These are phyloP conservation scores for Lepidochrysops patricia DNA, from an alignment of 2,888 invertebrate species.

Conservation along the genomic window DNA sequence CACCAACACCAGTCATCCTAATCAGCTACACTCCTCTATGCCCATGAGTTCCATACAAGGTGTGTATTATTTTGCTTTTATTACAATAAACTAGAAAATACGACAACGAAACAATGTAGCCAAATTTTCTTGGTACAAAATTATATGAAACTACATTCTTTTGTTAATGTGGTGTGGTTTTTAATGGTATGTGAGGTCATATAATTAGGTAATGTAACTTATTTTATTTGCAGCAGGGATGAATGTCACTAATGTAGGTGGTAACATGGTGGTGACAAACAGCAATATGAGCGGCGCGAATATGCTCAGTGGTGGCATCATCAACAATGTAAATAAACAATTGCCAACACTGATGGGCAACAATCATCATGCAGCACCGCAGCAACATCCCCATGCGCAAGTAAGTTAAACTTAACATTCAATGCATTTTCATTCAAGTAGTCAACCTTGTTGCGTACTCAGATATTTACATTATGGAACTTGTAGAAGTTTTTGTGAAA, in stretches of 20 bases:
- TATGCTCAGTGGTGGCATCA: constrained; percentile 83
- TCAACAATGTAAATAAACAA: constrained; percentile 85
- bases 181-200: too few relatives aligned
- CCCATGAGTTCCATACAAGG: constrained; percentile 84
- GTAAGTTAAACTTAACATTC: constrained; percentile 35
- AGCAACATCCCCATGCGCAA: constrained; percentile 69
- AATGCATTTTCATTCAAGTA: too few relatives aligned
- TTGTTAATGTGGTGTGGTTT: background rate
- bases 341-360: constrained; percentile 78
- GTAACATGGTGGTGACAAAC: constrained; percentile 87
- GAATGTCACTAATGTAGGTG: constrained; percentile 78
- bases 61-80: constrained; percentile 34
- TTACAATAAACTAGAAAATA: too few relatives aligned
- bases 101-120: too few relatives aligned
- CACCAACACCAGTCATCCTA: constrained; percentile 82
- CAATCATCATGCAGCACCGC: constrained; percentile 57
- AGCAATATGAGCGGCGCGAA: constrained; percentile 81
- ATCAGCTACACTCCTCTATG: constrained; percentile 73
- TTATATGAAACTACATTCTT: background rate
- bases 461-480: too few relatives aligned
- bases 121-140: too few relatives aligned
- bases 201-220: too few relatives aligned
- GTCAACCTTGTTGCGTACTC: too few relatives aligned
- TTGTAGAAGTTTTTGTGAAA: too few relatives aligned
- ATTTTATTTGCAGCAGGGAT: constrained; percentile 66